Evolutionary conservation across 2,888 invertebrate genomes (phyloP).

Genomic region (Macrophya alboannulata): DNA sequence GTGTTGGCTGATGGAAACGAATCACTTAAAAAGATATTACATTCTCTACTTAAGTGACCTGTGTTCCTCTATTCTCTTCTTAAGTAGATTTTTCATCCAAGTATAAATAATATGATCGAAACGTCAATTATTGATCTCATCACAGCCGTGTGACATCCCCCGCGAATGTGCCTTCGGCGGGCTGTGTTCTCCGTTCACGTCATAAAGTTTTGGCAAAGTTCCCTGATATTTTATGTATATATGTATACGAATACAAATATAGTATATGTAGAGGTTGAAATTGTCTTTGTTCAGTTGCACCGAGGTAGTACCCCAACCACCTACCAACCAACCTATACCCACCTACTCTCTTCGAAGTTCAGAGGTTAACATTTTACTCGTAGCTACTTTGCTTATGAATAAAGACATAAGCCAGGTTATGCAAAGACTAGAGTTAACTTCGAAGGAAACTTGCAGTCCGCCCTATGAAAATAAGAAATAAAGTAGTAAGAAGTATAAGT

Average conservation of each 20-base stretch:
- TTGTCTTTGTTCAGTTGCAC: constrained; percentile 47
- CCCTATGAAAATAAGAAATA: constrained; percentile 13
- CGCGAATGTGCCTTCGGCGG: neutral
- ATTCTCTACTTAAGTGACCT: too few species aligned
- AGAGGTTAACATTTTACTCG: constrained; percentile 51
- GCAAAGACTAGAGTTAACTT: constrained; percentile 46
- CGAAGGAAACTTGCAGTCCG: constrained; percentile 8
- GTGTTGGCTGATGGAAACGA: too few species aligned
- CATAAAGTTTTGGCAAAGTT: neutral
- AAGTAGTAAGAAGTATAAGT: constrained; percentile 21
- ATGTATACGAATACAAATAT: constrained; percentile 30
- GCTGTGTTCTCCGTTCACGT: neutral
- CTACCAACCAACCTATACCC: neutral
- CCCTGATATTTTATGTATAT: constrained; percentile 40
- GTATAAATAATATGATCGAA: neutral
- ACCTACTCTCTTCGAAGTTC: constrained; percentile 34
- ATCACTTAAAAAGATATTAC: too few species aligned
- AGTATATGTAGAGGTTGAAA: constrained; percentile 21
- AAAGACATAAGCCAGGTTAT: constrained; percentile 49
- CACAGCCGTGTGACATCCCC: constrained; percentile 4
- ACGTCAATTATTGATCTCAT: constrained; percentile 13
- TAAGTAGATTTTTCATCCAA: neutral
- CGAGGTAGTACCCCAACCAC: neutral
- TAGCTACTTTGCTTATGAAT: constrained; percentile 50
- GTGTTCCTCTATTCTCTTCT: too few species aligned